Percentiles rank a stretch among this genome's conserved stretches.
These are phyloP conservation scores for Capitella teleta DNA, from an alignment of 1,140 invertebrate genomes.

Conservation along the genomic window DNA sequence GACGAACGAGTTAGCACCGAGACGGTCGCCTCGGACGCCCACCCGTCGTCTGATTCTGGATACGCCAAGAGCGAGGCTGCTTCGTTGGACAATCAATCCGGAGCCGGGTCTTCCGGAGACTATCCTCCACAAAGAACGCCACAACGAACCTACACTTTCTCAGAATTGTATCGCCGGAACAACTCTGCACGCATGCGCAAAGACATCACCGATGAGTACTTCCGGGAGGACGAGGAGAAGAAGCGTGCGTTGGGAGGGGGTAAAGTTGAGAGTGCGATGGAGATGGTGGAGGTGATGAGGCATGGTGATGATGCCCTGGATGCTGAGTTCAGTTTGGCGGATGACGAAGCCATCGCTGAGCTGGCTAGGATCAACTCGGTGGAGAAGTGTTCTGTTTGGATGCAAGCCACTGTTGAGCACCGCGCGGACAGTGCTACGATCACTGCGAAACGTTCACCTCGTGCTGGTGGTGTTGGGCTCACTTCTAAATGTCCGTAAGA, in stretches of 20 bases:
- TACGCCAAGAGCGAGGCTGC: not conserved
- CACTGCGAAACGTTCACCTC: too few relatives aligned
- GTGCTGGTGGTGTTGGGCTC: too few relatives aligned
- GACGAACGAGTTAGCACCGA: not conserved
- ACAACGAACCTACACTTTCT: not conserved
- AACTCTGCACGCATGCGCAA: not conserved
- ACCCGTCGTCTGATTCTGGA: not conserved
- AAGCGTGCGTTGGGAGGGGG: constrained; percentile 12
- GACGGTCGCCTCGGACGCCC: not conserved
- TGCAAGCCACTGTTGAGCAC: constrained; percentile 14
- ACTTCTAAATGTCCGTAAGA: too few relatives aligned
- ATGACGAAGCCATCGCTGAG: constrained; percentile 18
- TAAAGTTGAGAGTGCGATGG: constrained; percentile 16
- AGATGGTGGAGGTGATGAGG: constrained; percentile 19
- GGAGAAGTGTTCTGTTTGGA: constrained; percentile 24
- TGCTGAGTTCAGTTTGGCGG: constrained; percentile 1
- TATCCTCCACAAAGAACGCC: too few relatives aligned
- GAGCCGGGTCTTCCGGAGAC: not conserved
- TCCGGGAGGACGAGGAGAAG: not conserved
- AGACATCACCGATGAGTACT: not conserved
- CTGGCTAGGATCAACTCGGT: constrained; percentile 17
- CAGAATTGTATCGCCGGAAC: not conserved
- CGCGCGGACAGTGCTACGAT: too few relatives aligned
- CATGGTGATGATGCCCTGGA: constrained; percentile 5
- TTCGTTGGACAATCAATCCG: not conserved